Evolutionary conservation across 2,888 invertebrate species (phyloP), one percentile per base, ranked within the genome.

Genomic region (Drosophila setosimentum): DNA sequence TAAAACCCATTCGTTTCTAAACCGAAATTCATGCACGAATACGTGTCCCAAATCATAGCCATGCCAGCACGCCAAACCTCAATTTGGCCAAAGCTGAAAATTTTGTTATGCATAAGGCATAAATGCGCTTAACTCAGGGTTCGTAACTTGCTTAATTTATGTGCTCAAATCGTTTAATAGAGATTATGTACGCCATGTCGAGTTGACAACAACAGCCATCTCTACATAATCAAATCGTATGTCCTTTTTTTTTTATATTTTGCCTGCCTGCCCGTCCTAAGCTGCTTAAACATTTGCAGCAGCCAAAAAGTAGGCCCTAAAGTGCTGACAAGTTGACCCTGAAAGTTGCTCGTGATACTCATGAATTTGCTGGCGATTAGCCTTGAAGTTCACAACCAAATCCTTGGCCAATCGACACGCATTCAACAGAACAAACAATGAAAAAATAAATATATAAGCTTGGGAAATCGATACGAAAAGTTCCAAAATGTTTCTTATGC

Each of bases 161-260:
- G 83, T 75, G 88, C 86, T 82, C 73, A 82, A 86, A 86, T 89
- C 91, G 88, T 86, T 91, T 91, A 91, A 91, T 89, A 82, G 87
- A 84, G 90, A 91, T 90, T 90, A 87, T 70, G 85, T 84, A 64
- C 86, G 85, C 82, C 72, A 84, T 87, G 88, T 87, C 74, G 68
- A 74, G 55, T 67, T 73, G 72, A 81, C 67, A 78, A 68, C 64
- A 72, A 72, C 63, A 78, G 40, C 37, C 40, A 65, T 64, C 70
- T 72, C 54, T 48, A 89, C 83, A 90, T 88, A 84, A 80, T 86
- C 84, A 88, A 90, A 86, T 86, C 68, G 69, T 70, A 40, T 49
- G 82, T 58, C 82, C 82, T 69, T 86, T 70, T 75, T 71, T 45
- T 45, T 57, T n/a, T 27, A 0, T 58, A 24, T 55, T 61, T 72